Conservation (phyloP, 2,888 invertebrate species). For the Apamea anceps region DNA sequence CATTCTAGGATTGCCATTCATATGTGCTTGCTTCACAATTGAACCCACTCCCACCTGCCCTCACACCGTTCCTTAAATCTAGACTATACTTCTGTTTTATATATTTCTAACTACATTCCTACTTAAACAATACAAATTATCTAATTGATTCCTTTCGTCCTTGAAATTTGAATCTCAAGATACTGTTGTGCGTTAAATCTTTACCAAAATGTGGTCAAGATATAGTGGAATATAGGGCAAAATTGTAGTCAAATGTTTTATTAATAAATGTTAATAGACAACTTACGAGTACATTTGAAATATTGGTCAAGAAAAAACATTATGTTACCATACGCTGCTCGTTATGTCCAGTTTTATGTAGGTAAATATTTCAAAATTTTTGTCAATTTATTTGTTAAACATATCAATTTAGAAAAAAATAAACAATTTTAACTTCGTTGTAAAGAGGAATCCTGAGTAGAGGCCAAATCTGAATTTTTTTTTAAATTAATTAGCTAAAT, state of each 20-base stretch:
- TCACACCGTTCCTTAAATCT: slow-evolving; percentile 52
- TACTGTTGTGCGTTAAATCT: slow-evolving; percentile 36
- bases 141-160: slow-evolving; percentile 31
- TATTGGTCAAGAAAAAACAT: slow-evolving; percentile 9
- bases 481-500: not conserved
- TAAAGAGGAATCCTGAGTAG: not conserved
- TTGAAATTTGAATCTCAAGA: slow-evolving; percentile 45
- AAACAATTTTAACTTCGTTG: slow-evolving; percentile 29
- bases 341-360: slow-evolving; percentile 12
- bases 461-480: not conserved
- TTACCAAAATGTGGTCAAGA: slow-evolving; percentile 24
- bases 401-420: slow-evolving; percentile 56
- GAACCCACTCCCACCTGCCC: slow-evolving; percentile 36
- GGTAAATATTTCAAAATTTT: slow-evolving; percentile 34
- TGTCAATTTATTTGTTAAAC: slow-evolving; percentile 65
- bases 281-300: slow-evolving; percentile 13
- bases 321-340: slow-evolving; percentile 22
- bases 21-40: slow-evolving; percentile 4
- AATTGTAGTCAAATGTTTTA: slow-evolving; percentile 37
- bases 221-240: slow-evolving; percentile 23
- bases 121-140: slow-evolving; percentile 24
- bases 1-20: not conserved
- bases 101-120: slow-evolving; percentile 41
- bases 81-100: slow-evolving; percentile 35
- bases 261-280: slow-evolving; percentile 2